phyloP scores from a whole-genome alignment of 2,888 invertebrate species.

The Cremastinae sp. region DNA sequence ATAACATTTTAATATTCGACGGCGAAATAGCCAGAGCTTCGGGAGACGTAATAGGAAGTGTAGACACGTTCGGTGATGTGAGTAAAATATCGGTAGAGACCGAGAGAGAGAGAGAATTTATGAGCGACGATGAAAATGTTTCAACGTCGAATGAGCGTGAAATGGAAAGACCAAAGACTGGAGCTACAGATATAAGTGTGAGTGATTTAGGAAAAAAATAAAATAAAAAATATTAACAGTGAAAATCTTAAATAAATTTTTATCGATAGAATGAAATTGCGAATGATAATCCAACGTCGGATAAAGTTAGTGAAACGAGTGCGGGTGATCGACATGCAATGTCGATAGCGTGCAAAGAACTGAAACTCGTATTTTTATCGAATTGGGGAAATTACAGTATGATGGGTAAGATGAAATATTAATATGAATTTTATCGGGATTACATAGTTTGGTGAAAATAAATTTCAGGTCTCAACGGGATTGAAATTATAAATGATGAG shows the following conservation, averaged over 20 bases:
- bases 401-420: conserved; percentile 80
- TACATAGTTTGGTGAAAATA: neutral
- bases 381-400: conserved; percentile 85
- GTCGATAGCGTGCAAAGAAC: conserved; percentile 76
- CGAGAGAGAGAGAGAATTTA: conserved; percentile 81
- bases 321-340: conserved; percentile 61
- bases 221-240: neutral
- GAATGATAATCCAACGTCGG: conserved; percentile 14
- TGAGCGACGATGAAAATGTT: conserved; percentile 78
- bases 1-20: conserved; percentile 86
- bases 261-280: conserved; percentile 29
- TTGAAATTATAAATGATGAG: conserved; percentile 70
- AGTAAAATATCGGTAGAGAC: conserved; percentile 82
- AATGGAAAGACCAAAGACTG: conserved; percentile 84
- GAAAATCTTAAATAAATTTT: neutral
- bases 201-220: conserved; percentile 4
- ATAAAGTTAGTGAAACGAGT: conserved; percentile 57
- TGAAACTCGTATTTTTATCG: conserved; percentile 83
- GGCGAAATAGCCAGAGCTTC: conserved; percentile 91
- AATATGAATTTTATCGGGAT: neutral
- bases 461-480: conserved; percentile 70
- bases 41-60: conserved; percentile 86
- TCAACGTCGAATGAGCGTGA: conserved; percentile 80
- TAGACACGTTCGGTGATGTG: conserved; percentile 87
- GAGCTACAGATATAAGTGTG: conserved; percentile 79